These are phyloP conservation scores for Plectropomus leopardus DNA, from an alignment of 2,113 vertebrate genomes.

Conservation along the genomic window DNA sequence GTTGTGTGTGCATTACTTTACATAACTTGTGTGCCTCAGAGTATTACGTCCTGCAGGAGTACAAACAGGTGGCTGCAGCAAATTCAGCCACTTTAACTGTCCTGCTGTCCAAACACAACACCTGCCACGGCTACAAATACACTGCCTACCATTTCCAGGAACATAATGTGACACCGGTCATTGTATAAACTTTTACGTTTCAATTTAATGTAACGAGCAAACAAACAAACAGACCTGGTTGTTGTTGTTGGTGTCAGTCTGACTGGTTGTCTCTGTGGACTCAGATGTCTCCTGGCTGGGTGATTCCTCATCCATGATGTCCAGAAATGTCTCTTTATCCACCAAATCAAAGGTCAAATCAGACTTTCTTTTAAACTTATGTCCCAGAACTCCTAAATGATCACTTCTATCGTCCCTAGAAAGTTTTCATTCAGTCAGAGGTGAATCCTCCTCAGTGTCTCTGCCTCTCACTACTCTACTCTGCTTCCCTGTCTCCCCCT, in stretches of 20 bases:
- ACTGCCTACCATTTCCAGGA: slow-evolving; percentile 17
- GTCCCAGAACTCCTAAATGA: not conserved
- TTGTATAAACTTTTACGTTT: not conserved
- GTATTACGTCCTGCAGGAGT: slow-evolving; percentile 40
- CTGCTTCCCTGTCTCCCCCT: slow-evolving; percentile 25
- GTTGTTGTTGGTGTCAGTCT: slow-evolving; percentile 65
- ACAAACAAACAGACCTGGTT: slow-evolving; percentile 67
- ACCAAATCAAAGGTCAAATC: slow-evolving; percentile 16
- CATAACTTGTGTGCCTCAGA: slow-evolving; percentile 19
- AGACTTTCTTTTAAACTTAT: slow-evolving; percentile 1
- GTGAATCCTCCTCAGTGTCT: slow-evolving; percentile 21
- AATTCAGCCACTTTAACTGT: slow-evolving; percentile 11
- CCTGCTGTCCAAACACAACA: slow-evolving; percentile 43
- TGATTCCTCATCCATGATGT: slow-evolving; percentile 72
- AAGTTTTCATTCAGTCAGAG: slow-evolving; percentile 26
- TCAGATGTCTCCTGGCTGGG: slow-evolving; percentile 33
- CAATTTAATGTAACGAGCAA: not conserved
- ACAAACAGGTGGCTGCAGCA: slow-evolving; percentile 65
- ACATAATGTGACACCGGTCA: not conserved
- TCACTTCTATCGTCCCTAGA: not conserved
- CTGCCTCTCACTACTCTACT: slow-evolving; percentile 9
- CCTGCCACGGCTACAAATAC: slow-evolving; percentile 50
- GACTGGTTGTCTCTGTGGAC: slow-evolving; percentile 23
- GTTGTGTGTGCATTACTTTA: slow-evolving; percentile 32
- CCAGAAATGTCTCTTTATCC: not conserved